Base-by-base conservation (phyloP, 1,140 invertebrate genomes). In the Drosophila sturtevanti region DNA sequence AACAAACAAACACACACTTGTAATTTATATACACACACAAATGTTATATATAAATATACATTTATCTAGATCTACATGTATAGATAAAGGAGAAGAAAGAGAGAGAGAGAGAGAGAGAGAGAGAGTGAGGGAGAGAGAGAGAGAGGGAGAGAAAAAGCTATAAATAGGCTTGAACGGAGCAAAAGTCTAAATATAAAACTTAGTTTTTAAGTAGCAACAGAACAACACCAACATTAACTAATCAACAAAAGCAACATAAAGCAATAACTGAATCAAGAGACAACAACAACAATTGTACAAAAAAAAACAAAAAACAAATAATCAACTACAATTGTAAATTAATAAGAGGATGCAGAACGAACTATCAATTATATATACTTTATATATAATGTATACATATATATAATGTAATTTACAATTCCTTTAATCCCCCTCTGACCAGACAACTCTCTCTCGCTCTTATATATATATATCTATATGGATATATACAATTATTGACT, bases 21-120 rank as follows among this genome's bases (percentile, higher is more conserved):
- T 81, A 81, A 77, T 77, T 67, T 68, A 72, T 54, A 68, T 38
- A 63, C 34, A 34, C 35, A 38, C 66, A 31, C 16, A 61, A 22
- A 34, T 21, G 16, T 27, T 34, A 52, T 24, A 65, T 63, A 70
- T 24, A 62, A 18, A 60, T n/a, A 62, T 18, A 41, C 27, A 38
- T 1, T 22, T 4, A 27, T 38, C 14, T 63, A 35, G 24, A 12
- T 37, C n/a, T 61, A 21, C 7, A 31, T 31, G 27, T 48, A 31
- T 52, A 41, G 24, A 44, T 27, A 21, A n/a, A 41, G 11, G 18
- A n/a, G 22, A 10, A 11, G 6, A 11, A 12, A 41, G 24, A 44
- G 24, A 21, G 21, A 41, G 11, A 12, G 11, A 37, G 16, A 11
- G 6, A 4, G 4, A 44, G 14, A 18, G 41, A 11, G 3, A 21